These are phyloP conservation scores for Cavia porcellus DNA, from an alignment of 2,113 vertebrate genomes.

Conservation along the genomic window DNA sequence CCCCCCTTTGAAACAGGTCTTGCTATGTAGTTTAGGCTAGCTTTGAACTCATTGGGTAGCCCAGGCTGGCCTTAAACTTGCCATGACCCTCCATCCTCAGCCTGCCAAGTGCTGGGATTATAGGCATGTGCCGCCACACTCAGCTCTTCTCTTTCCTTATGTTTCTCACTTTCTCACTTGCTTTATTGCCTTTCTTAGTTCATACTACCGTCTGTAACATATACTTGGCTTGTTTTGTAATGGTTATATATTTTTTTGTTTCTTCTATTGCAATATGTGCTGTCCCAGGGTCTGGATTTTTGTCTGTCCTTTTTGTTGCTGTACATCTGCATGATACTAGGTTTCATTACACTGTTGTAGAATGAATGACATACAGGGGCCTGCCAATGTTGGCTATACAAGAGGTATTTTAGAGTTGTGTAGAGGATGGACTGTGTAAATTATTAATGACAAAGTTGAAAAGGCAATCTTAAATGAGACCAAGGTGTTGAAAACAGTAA, in stretches of 20 bases:
- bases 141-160: background rate
- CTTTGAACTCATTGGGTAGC: background rate
- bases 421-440: background rate
- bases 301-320: background rate
- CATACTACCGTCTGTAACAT: background rate
- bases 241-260: background rate
- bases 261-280: background rate
- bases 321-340: background rate
- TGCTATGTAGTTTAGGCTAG: background rate
- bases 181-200: background rate
- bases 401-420: background rate
- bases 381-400: background rate
- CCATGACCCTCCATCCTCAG: background rate
- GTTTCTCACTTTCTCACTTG: background rate
- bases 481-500: background rate
- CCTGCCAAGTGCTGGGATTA: background rate
- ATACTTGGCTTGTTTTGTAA: background rate
- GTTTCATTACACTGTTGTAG: background rate
- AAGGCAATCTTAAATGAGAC: background rate
- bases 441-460: background rate
- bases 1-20: background rate
- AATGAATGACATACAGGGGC: background rate
- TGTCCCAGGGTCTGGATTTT: background rate
- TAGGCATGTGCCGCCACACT: background rate
- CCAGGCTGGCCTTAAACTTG: background rate